Conservation (phyloP, 1,140 invertebrate species). For the Lethocerus indicus region DNA sequence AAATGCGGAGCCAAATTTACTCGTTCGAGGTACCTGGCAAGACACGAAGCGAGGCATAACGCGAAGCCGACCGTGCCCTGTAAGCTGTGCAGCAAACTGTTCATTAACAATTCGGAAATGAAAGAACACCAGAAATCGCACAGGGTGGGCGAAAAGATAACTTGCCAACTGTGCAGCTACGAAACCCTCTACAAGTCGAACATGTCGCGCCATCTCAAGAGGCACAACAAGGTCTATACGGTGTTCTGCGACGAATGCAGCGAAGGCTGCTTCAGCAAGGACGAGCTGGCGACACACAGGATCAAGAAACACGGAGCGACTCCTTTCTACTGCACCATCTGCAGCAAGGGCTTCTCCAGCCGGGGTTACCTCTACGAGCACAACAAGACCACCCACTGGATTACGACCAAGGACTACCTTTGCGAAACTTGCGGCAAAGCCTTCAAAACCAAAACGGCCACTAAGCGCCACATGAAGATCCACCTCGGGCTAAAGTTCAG, state of each 20-base stretch:
- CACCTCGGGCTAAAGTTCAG: constrained; percentile 25
- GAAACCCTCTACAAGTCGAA: constrained; percentile 22
- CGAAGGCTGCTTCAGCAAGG: constrained; percentile 28
- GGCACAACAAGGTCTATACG: constrained; percentile 25
- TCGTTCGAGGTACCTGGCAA: neutral
- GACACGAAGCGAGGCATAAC: constrained; percentile 3
- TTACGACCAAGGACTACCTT: constrained; percentile 23
- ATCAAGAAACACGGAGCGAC: constrained; percentile 29
- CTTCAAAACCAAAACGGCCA: constrained; percentile 34
- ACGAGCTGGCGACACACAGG: constrained; percentile 21
- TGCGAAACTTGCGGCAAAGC: constrained; percentile 34
- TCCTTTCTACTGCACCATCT: constrained; percentile 33
- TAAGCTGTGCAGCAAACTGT: constrained; percentile 3
- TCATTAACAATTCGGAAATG: constrained; percentile 3
- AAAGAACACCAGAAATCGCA: constrained; percentile 11
- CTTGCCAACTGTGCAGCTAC: constrained; percentile 1
- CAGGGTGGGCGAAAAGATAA: constrained; percentile 1
- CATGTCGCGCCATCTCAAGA: constrained; percentile 23
- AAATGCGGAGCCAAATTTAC: constrained; percentile 8
- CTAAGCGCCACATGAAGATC: constrained; percentile 36
- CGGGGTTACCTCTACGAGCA: constrained; percentile 17
- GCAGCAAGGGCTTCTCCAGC: constrained; percentile 32
- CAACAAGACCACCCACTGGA: constrained; percentile 15
- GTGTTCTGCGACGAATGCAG: constrained; percentile 25
- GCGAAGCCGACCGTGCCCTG: constrained; percentile 3